Percentiles rank a stretch among this genome's conserved stretches.
phyloP scores from a whole-genome alignment of 23 tunicate species.

The Clavelina lepadiformis region DNA sequence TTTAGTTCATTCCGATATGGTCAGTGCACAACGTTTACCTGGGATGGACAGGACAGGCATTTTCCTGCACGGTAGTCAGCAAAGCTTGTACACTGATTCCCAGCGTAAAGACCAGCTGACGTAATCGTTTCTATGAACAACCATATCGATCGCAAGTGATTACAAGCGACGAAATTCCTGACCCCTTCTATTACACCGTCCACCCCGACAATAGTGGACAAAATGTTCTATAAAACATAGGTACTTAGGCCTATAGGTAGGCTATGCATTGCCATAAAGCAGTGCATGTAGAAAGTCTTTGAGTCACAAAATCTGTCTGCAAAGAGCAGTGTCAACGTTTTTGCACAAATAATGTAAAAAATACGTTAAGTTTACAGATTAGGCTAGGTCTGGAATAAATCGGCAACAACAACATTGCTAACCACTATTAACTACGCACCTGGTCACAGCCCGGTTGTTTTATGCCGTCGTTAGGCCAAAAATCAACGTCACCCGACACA shows the following conservation, averaged over 20 bases:
- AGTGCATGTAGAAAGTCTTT: too few species aligned
- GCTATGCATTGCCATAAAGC: too few species aligned
- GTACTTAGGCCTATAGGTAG: too few species aligned
- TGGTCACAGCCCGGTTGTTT: slow-evolving; percentile 96
- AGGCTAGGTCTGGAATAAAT: too few species aligned
- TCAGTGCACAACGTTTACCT: too few species aligned
- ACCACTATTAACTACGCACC: too few species aligned
- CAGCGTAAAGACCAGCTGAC: slow-evolving; percentile 35
- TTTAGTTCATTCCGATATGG: too few species aligned
- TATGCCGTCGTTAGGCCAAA: slow-evolving; percentile 96
- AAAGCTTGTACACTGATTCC: slow-evolving; percentile 54
- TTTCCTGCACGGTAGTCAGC: slow-evolving; percentile 56
- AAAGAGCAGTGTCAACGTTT: too few species aligned
- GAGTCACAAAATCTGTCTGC: too few species aligned
- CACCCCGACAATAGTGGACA: slow-evolving; percentile 41
- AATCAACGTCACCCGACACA: slow-evolving; percentile 82
- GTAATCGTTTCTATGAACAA: slow-evolving; percentile 64
- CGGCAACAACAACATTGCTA: too few species aligned
- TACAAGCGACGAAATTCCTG: slow-evolving; percentile 87
- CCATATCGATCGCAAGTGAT: slow-evolving; percentile 68
- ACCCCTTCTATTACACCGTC: slow-evolving; percentile 55
- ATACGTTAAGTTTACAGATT: too few species aligned
- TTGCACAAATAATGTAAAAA: too few species aligned
- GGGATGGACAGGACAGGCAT: slow-evolving; percentile 35
- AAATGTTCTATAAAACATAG: slow-evolving; percentile 49